Conservation (phyloP, 1,140 invertebrate genomes). For the Apocrypta bakeri region DNA sequence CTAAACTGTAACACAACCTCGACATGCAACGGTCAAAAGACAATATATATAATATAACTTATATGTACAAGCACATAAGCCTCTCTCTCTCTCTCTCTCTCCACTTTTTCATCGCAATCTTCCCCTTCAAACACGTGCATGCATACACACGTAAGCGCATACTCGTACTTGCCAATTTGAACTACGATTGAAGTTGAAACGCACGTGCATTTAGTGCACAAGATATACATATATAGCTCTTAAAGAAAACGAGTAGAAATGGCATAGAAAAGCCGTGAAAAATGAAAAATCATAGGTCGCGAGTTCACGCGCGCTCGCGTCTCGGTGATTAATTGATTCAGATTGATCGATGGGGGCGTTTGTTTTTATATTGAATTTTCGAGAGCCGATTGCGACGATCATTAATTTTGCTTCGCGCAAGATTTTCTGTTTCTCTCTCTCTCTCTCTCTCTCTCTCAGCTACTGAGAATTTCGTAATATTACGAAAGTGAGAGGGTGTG, state of each 20-base stretch:
- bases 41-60: neutral
- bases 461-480: neutral
- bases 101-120: neutral
- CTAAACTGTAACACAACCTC: neutral
- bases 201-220: neutral
- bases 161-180: neutral
- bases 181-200: neutral
- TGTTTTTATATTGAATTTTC: neutral
- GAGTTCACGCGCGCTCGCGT: too few species aligned
- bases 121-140: too few species aligned
- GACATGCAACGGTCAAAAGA: neutral
- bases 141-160: neutral
- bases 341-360: constrained; percentile 15
- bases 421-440: neutral
- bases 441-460: neutral
- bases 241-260: neutral
- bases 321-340: constrained; percentile 22
- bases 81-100: neutral
- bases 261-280: neutral
- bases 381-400: neutral
- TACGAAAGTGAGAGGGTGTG: neutral
- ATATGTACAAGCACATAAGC: too few species aligned
- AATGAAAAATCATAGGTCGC: neutral
- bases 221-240: neutral
- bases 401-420: neutral